Percentiles rank a stretch among this genome's conserved stretches.
These are phyloP conservation scores for Nerophis lumbriciformis DNA, from an alignment of 2,113 vertebrate genomes.

Conservation along the genomic window DNA sequence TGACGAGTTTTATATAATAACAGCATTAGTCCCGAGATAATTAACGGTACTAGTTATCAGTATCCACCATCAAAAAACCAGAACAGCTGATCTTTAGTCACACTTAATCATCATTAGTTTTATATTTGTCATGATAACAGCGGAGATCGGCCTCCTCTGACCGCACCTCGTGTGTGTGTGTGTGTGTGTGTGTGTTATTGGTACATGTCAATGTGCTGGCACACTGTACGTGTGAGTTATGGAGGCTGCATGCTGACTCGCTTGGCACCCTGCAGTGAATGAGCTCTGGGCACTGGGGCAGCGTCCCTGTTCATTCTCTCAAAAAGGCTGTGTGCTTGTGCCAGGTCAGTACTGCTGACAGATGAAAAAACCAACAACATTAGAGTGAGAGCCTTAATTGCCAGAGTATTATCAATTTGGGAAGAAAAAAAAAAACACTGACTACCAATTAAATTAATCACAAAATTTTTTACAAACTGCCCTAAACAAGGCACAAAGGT, in stretches of 20 bases:
- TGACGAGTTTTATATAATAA: too few relatives aligned
- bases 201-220: background rate
- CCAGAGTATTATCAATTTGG: background rate
- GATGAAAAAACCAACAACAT: background rate
- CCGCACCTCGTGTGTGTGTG: background rate
- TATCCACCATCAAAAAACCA: too few relatives aligned
- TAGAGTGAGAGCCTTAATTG: background rate
- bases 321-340: constrained; percentile 6
- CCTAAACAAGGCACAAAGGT: too few relatives aligned
- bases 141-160: too few relatives aligned
- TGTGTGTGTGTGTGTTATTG: background rate
- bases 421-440: too few relatives aligned
- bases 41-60: too few relatives aligned
- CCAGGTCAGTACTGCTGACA: background rate
- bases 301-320: constrained; percentile 20
- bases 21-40: too few relatives aligned
- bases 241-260: constrained; percentile 2
- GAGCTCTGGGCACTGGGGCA: constrained; percentile 1
- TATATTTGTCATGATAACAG: too few relatives aligned
- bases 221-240: background rate
- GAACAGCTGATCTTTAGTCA: too few relatives aligned
- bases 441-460: too few relatives aligned
- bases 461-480: too few relatives aligned
- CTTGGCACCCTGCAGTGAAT: constrained; percentile 1
- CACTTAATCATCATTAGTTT: too few relatives aligned